Percentiles rank a stretch among this genome's conserved stretches.
Evolutionary conservation across 2,888 invertebrate species (phyloP).

Genomic region (Nasonovia ribisnigri): DNA sequence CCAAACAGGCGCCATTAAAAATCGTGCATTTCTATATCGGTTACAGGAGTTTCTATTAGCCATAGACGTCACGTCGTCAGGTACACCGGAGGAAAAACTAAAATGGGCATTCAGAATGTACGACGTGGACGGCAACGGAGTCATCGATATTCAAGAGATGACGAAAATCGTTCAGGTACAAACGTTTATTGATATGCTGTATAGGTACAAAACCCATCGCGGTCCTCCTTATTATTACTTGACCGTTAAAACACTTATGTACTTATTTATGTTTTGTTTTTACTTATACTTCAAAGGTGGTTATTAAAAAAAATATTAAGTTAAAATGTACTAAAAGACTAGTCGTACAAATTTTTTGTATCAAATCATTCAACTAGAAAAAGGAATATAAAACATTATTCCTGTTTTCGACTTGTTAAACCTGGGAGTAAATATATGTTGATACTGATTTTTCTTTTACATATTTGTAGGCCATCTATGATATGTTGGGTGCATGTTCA

Average conservation of each 20-base stretch:
- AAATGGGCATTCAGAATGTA: constrained; percentile 99
- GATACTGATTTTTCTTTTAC: constrained; percentile 25
- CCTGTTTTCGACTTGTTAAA: neutral
- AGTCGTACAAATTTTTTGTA: neutral
- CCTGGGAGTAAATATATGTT: neutral
- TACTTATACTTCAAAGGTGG: neutral
- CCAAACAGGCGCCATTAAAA: constrained; percentile 23
- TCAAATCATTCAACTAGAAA: neutral
- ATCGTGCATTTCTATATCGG: constrained; percentile 69
- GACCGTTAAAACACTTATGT: neutral
- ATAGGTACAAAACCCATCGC: neutral
- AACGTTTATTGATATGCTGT: constrained; percentile 65
- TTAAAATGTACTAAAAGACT: neutral
- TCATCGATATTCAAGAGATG: constrained; percentile 99
- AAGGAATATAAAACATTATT: neutral
- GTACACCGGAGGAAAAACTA: constrained; percentile 96
- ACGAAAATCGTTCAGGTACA: constrained; percentile 97
- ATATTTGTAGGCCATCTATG: constrained; percentile 91
- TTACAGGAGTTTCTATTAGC: constrained; percentile 95
- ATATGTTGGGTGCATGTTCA: constrained; percentile 98
- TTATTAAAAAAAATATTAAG: constrained; percentile 66
- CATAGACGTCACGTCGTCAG: constrained; percentile 97
- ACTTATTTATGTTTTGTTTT: neutral
- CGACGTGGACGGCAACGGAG: constrained; percentile 97
- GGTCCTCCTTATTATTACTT: neutral